These are phyloP conservation scores for Limenitis arthemis DNA, from an alignment of 2,888 invertebrate genomes.

Conservation along the genomic window DNA sequence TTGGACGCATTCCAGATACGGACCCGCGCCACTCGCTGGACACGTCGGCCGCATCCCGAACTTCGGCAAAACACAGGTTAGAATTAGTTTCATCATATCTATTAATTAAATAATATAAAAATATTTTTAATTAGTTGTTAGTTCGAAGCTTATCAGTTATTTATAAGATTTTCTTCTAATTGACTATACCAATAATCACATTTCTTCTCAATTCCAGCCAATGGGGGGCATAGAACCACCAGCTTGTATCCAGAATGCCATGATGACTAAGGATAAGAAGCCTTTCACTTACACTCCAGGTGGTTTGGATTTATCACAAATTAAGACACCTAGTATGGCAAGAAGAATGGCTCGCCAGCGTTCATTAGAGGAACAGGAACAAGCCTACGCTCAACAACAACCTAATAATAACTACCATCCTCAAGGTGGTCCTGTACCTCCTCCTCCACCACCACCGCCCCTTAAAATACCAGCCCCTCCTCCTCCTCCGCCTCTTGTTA, in stretches of 20 bases:
- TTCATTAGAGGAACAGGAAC: conserved; percentile 73
- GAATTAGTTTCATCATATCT: conserved; percentile 44
- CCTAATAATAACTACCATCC: conserved; percentile 42
- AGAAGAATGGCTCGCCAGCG: conserved; percentile 78
- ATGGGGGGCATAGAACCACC: conserved; percentile 79
- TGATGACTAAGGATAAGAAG: conserved; percentile 96
- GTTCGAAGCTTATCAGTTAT: neutral
- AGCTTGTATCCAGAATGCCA: conserved; percentile 91
- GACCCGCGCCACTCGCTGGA: conserved; percentile 46
- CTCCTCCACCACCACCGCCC: conserved; percentile 61
- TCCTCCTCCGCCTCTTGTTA: conserved; percentile 75
- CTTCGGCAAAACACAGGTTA: conserved; percentile 63
- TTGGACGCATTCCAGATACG: conserved; percentile 66
- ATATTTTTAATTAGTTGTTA: neutral
- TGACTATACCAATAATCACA: neutral
- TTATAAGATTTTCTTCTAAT: neutral
- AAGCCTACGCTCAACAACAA: conserved; percentile 43
- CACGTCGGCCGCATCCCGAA: conserved; percentile 65
- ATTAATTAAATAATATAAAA: neutral
- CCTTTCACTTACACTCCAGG: conserved; percentile 98
- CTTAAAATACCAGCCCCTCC: conserved; percentile 64
- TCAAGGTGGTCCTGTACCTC: conserved; percentile 48
- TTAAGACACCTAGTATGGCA: conserved; percentile 91
- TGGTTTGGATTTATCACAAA: conserved; percentile 91
- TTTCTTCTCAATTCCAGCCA: conserved; percentile 48